Conservation (phyloP, 1,140 invertebrate genomes). For the Dendroctonus valens region DNA sequence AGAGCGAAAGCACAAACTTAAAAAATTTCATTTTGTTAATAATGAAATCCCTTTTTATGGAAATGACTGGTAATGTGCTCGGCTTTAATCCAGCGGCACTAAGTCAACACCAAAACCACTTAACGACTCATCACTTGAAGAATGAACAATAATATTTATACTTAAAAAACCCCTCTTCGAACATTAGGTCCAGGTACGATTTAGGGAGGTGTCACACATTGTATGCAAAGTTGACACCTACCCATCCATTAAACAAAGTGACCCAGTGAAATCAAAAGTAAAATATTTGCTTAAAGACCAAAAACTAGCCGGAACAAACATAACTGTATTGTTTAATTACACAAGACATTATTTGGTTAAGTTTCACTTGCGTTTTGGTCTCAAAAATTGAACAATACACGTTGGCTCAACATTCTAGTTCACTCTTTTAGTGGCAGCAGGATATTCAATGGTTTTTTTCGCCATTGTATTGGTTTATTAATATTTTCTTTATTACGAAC, state of each 20-base stretch:
- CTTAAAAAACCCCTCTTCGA: slow-evolving; percentile 16
- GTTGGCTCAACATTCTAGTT: slow-evolving; percentile 14
- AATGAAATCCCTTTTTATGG: no score
- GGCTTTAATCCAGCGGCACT: background rate
- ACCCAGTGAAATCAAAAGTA: slow-evolving; percentile 37
- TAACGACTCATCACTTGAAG: slow-evolving; percentile 1
- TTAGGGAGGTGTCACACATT: slow-evolving; percentile 32
- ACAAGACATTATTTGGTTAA: slow-evolving; percentile 34
- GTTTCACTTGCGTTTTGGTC: slow-evolving; percentile 30
- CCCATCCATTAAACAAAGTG: slow-evolving; percentile 28
- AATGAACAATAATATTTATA: slow-evolving; percentile 26
- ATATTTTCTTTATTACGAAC: no score
- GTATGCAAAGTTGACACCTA: slow-evolving; percentile 33
- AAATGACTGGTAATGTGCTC: no score
- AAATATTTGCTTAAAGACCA: slow-evolving; percentile 33
- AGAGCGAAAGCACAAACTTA: slow-evolving; percentile 5
- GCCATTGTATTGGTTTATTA: background rate
- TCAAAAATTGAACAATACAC: slow-evolving; percentile 14
- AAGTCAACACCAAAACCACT: slow-evolving; percentile 1
- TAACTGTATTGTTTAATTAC: slow-evolving; percentile 37
- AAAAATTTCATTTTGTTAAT: background rate
- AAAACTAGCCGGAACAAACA: slow-evolving; percentile 33
- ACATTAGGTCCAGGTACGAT: slow-evolving; percentile 8
- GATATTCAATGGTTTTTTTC: slow-evolving; percentile 2
- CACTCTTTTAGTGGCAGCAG: background rate